A percentile compares a stretch with the other conserved stretches of the same genome.
Evolutionary conservation across 2,113 vertebrate species (phyloP).

Genomic region (Phalacrocorax pelagicus): DNA sequence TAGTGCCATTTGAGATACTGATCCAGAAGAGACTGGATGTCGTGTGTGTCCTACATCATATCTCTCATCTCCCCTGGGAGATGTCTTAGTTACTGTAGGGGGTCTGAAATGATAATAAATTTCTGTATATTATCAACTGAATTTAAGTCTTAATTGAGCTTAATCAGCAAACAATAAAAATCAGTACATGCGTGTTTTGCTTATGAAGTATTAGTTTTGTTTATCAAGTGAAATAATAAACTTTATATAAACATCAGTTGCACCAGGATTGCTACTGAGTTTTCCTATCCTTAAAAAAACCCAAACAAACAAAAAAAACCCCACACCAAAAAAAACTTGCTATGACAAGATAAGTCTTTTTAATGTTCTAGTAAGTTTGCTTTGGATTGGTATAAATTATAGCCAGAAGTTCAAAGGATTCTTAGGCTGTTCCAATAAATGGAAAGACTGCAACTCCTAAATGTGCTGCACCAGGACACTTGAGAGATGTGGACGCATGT

Average conservation of each 20-base stretch:
- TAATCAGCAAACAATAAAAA: neutral
- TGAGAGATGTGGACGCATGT: neutral
- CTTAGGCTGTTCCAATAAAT: neutral
- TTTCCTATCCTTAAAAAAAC: neutral
- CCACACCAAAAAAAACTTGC: neutral
- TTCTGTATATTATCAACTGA: neutral
- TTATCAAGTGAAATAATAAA: neutral
- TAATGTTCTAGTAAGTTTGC: neutral
- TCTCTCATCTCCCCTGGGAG: neutral
- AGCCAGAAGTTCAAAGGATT: neutral
- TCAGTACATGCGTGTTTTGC: neutral
- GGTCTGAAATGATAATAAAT: neutral
- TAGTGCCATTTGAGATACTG: neutral
- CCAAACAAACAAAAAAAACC: no score
- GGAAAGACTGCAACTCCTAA: neutral
- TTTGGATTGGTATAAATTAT: neutral
- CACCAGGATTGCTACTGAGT: neutral
- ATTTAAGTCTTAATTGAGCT: neutral
- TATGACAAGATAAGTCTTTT: neutral
- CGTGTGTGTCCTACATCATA: neutral
- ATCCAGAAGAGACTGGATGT: neutral
- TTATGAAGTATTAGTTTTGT: neutral
- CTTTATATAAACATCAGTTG: rapidly evolving
- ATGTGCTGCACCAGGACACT: neutral
- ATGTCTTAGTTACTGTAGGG: neutral